Base-by-base conservation (phyloP, 1,140 invertebrate genomes). In the Macrotrachela quadricornifera region DNA sequence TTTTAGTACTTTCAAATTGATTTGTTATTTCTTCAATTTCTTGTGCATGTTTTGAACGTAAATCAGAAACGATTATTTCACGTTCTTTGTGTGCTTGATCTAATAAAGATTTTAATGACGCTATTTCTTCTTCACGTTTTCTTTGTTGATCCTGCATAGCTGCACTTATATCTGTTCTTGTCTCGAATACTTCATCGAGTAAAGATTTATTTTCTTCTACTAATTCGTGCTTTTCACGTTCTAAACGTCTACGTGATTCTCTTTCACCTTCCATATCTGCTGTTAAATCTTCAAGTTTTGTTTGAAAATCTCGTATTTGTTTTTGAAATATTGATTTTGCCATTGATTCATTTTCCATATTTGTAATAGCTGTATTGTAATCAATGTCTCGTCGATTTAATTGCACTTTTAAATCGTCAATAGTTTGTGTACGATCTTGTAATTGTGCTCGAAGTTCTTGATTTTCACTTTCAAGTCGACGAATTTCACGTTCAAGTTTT, bases 361-460 rank as follows among this genome's bases (percentile, higher is more conserved):
- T 80, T 53, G 82, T 79, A 66, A 90, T 74, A 0, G 83, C 78
- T 60, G 80, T 78, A n/a, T 84, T 82, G 0, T 96, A 71, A 67
- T 96, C 90, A 62, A 94, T 87, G 63, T 97, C 90, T 44, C 85
- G 77, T 63, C 90, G 91, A 58, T 82, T 79, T 18, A 96, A 68
- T 56, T 85, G 82, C 9, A 82, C 71, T 68, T 95, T 88, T 50
- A 95, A 64, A 62, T 96, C 90, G 62, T 95, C 88, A 1, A 92
- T 75, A 52, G 71, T 68, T 30, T 58, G 56, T 16, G 81, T 81
- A 57, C 83, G 82, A 65, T 97, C 91, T 46, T 78, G 78, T 0
- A 97, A 70, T 66, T 95, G 87, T 60, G 96, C 91, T 49, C 83
- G 83, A 3, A 90, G 71, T 66, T 97, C 91, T 50, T 82, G 82